These are phyloP conservation scores for Dasypus novemcinctus DNA, from an alignment of 2,113 vertebrate species.

Conservation along the genomic window DNA sequence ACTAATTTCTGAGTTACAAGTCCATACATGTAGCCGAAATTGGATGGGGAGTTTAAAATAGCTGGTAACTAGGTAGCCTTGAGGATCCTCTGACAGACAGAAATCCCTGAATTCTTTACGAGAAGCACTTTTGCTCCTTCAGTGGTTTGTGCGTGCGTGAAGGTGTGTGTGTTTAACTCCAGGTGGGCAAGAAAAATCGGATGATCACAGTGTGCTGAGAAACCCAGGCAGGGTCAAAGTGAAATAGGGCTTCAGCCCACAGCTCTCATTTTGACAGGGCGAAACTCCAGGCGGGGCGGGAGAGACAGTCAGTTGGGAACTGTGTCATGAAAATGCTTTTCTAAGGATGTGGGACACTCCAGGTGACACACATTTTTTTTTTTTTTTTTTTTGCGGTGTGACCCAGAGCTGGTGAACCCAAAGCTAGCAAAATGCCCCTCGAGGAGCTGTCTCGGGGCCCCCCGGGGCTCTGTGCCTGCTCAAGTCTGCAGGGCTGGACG, in stretches of 20 bases:
- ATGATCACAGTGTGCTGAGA: background rate
- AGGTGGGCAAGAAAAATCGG: background rate
- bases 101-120: background rate
- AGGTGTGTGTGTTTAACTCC: background rate
- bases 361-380: background rate
- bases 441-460: background rate
- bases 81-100: background rate
- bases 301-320: background rate
- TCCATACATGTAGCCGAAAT: background rate
- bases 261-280: background rate
- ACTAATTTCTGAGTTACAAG: background rate
- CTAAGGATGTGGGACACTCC: rapidly evolving
- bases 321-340: rapidly evolving
- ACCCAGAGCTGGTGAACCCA: background rate
- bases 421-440: rapidly evolving
- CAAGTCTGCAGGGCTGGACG: rapidly evolving
- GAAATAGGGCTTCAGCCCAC: background rate
- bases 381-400: too few relatives aligned
- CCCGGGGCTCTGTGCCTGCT: background rate
- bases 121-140: background rate
- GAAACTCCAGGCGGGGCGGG: background rate
- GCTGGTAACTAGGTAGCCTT: background rate
- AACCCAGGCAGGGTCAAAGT: background rate
- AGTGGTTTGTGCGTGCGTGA: background rate
- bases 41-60: background rate